Conservation (phyloP, 1,140 invertebrate genomes). For the Drosophila sp. region DNA sequence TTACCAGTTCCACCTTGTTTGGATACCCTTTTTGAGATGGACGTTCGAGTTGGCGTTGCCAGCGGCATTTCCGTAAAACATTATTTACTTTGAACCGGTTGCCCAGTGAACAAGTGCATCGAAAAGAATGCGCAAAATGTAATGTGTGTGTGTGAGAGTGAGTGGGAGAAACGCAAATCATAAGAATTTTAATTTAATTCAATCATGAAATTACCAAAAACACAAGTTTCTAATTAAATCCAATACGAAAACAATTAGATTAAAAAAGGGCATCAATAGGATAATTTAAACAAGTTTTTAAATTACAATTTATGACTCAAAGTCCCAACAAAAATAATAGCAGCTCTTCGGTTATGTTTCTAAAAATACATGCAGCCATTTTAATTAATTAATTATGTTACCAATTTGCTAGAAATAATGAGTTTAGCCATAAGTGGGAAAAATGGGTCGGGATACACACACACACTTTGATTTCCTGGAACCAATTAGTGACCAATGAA, state of each 20-base stretch:
- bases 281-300: too few species aligned
- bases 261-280: too few species aligned
- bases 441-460: too few species aligned
- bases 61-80: slow-evolving; percentile 50
- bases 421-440: background rate
- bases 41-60: slow-evolving; percentile 48
- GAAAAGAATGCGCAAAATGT: slow-evolving; percentile 21
- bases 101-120: slow-evolving; percentile 65
- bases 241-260: background rate
- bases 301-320: too few species aligned
- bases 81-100: slow-evolving; percentile 74
- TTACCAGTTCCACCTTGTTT: slow-evolving; percentile 24
- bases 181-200: background rate
- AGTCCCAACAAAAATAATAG: too few species aligned
- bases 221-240: background rate
- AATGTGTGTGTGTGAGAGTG: slow-evolving; percentile 25
- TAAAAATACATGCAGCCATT: background rate
- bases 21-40: slow-evolving; percentile 25
- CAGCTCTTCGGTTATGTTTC: too few species aligned
- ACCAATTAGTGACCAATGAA: background rate
- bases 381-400: background rate
- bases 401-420: background rate
- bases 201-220: background rate
- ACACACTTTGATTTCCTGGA: too few species aligned
- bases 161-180: background rate